Percentiles rank a stretch among this genome's conserved stretches.
These are phyloP conservation scores for Nomia melanderi DNA, from an alignment of 1,140 invertebrate genomes.

Conservation along the genomic window DNA sequence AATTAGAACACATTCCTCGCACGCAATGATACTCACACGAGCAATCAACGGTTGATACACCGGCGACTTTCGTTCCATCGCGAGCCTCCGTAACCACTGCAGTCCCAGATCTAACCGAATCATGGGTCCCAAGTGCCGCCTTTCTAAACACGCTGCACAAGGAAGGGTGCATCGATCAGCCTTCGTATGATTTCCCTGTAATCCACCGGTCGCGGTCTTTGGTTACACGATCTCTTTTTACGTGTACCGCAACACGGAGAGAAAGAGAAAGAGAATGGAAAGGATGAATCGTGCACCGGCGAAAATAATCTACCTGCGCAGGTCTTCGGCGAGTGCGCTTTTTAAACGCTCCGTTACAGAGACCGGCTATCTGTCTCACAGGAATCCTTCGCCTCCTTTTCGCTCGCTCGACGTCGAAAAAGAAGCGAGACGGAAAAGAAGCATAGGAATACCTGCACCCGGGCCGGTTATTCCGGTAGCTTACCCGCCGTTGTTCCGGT, in stretches of 20 bases:
- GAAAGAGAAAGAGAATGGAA: not conserved
- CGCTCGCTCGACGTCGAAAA: slow-evolving; percentile 19
- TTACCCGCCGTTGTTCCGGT: slow-evolving; percentile 55
- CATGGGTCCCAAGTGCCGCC: slow-evolving; percentile 21
- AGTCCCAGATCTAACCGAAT: slow-evolving; percentile 5
- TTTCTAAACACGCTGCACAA: not conserved
- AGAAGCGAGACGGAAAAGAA: slow-evolving; percentile 4
- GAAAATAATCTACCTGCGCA: slow-evolving; percentile 61
- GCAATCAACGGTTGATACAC: no score
- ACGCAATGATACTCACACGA: no score
- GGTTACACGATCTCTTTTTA: slow-evolving; percentile 44
- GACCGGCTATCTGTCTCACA: slow-evolving; percentile 47
- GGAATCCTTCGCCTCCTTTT: slow-evolving; percentile 36
- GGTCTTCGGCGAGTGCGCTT: slow-evolving; percentile 9
- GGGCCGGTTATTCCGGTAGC: slow-evolving; percentile 70
- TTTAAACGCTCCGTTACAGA: slow-evolving; percentile 35
- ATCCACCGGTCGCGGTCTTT: slow-evolving; percentile 14
- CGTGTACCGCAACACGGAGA: not conserved
- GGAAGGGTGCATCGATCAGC: not conserved
- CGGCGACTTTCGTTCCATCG: no score
- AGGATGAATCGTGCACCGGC: slow-evolving; percentile 63
- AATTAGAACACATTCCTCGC: no score
- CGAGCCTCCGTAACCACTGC: not conserved
- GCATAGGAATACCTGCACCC: slow-evolving; percentile 59
- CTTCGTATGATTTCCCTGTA: not conserved